Conservation (phyloP, 1,140 invertebrate species). For the Ostrea denselamellosa region DNA sequence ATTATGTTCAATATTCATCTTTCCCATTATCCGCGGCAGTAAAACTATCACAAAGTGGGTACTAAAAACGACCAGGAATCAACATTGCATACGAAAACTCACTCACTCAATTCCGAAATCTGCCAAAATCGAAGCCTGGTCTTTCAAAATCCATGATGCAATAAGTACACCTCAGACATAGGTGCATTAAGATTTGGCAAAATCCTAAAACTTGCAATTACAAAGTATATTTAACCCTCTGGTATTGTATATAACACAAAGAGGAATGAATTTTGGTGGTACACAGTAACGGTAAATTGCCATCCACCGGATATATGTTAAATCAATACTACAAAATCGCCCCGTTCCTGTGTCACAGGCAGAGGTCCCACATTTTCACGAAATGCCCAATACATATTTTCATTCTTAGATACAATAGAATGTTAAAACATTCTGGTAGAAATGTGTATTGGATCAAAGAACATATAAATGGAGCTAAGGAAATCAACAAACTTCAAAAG, state of each 20-base stretch:
- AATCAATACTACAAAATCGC: not conserved
- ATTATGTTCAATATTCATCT: conserved; percentile 17
- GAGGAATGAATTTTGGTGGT: not conserved
- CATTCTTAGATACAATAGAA: not conserved
- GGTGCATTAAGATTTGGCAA: conserved; percentile 35
- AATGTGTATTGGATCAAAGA: not conserved
- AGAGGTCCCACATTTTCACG: not conserved
- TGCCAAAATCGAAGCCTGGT: conserved; percentile 14
- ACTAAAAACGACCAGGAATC: not conserved
- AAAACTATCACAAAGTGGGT: not conserved
- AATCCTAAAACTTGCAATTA: conserved; percentile 1
- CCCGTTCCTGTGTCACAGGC: not conserved
- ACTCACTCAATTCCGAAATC: conserved; percentile 3
- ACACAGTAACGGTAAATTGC: not conserved
- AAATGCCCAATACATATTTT: not conserved
- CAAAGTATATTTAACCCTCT: not conserved
- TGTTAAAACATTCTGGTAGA: not conserved
- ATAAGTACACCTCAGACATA: not conserved
- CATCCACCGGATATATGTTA: not conserved
- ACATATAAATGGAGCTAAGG: not conserved
- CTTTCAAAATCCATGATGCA: conserved; percentile 20
- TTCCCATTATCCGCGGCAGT: conserved; percentile 4
- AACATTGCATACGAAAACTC: not conserved
- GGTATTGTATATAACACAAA: not conserved
- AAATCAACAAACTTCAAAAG: not conserved